Evolutionary conservation across 2,113 vertebrate genomes (phyloP), one percentile per base, ranked within the genome.

Genomic region (Ceyx margarethae): DNA sequence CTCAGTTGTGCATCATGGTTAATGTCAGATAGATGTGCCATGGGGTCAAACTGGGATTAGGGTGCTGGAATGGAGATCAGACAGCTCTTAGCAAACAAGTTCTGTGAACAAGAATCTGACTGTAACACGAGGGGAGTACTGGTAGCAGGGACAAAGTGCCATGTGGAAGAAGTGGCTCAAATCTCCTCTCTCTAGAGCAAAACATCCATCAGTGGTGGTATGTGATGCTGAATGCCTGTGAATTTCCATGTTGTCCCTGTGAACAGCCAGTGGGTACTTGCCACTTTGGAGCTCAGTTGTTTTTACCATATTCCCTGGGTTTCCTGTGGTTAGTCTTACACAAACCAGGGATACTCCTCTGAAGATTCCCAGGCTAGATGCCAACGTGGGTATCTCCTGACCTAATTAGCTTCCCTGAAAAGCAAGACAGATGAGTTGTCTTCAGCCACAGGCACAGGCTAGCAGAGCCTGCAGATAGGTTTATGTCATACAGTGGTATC

Each of bases 401-500:
- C 68, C 61, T 95, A 84, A 96, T 94, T 74, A 93, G 21, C 71
- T 90, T 15, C 26, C 66, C 48, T 75, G 81, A 76, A 84, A 91
- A 79, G 45, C 71, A 91, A 91, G 91, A 82, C 71, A 87, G 84
- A 92, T 91, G 75, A 91, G 58, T 67, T 87, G 72, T 85, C 78
- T 66, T 62, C 51, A 78, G 84, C 71, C 84, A 94, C 58, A 82
- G 75, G 91, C 68, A 76, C 50, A 42, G 69, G 78, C 62, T 95
- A 87, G 73, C 82, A 82, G 74, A 87, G 37, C 33, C 54, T 66
- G 67, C 75, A 94, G 85, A 94, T 65, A 82, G 78, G 81, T 92
- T 91, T 66, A 60, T 74, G 85, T 56, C 33, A 58, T 62, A 33
- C 21, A 82, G 43, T 53, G 73, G 13, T 23, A 79, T n/a, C 75